Evolutionary conservation across 2,888 invertebrate species (phyloP).

Genomic region (Dorcus hopei): DNA sequence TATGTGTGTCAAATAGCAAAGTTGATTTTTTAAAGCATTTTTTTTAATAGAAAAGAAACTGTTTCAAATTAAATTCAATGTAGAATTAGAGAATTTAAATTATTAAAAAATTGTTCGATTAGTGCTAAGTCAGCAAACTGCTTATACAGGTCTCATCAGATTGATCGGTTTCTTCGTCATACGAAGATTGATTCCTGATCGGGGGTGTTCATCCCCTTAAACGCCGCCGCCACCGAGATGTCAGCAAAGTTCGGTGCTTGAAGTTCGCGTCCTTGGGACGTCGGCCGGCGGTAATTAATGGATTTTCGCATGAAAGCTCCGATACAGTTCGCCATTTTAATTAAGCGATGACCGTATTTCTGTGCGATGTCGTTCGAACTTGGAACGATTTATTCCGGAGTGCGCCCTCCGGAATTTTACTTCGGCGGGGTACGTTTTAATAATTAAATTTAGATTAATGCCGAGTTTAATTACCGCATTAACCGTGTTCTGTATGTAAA

Average conservation of each 20-base stretch:
- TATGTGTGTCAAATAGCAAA: no score
- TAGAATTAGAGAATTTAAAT: no score
- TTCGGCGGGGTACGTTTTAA: no score
- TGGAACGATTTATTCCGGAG: neutral
- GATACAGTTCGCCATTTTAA: constrained; percentile 1
- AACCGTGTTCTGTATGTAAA: no score
- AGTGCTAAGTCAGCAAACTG: no score
- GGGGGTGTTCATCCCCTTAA: neutral
- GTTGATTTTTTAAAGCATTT: no score
- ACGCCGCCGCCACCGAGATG: constrained; percentile 18
- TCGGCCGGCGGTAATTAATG: constrained; percentile 49
- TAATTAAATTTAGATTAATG: no score
- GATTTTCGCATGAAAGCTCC: constrained; percentile 10
- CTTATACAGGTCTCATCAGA: neutral
- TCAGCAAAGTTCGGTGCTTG: constrained; percentile 37
- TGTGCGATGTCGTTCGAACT: neutral
- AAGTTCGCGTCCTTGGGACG: constrained; percentile 48
- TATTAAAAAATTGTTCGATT: no score
- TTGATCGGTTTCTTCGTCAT: neutral
- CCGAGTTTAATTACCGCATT: no score
- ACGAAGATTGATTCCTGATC: constrained; percentile 1
- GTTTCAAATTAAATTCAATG: no score
- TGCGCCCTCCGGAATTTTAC: neutral
- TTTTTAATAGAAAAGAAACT: no score
- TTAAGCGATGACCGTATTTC: constrained; percentile 3